Conservation (phyloP, 1,140 invertebrate genomes). For the Trichoplusia ni region DNA sequence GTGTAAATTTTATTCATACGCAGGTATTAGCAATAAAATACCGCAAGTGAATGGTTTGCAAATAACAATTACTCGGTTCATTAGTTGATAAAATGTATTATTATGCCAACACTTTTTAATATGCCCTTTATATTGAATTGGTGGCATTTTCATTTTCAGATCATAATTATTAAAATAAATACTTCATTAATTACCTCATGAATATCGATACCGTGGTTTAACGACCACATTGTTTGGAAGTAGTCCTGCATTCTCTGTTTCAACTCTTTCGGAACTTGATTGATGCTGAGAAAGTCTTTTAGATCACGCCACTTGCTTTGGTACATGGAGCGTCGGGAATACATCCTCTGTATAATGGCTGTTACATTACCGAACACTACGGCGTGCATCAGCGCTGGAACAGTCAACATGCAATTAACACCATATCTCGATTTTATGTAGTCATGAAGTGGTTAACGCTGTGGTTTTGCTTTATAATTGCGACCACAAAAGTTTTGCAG, state of each 20-base stretch:
- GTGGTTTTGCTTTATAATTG: background rate
- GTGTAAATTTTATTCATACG: too few relatives aligned
- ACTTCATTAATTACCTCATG: slow-evolving; percentile 87
- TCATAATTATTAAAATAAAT: too few relatives aligned
- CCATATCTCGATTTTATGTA: background rate
- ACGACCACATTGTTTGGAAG: slow-evolving; percentile 99
- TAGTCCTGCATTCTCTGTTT: slow-evolving; percentile 99
- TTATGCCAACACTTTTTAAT: too few relatives aligned
- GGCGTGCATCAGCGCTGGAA: slow-evolving; percentile 97
- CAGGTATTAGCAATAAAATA: too few relatives aligned
- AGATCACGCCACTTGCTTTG: slow-evolving; percentile 98
- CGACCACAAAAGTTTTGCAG: background rate
- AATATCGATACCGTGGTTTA: slow-evolving; percentile 99
- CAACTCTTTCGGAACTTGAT: slow-evolving; percentile 97
- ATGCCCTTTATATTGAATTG: too few relatives aligned
- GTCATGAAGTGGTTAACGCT: background rate
- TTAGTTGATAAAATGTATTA: too few relatives aligned
- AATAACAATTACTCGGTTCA: too few relatives aligned
- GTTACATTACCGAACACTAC: slow-evolving; percentile 99
- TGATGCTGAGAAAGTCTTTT: slow-evolving; percentile 98
- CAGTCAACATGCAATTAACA: slow-evolving; percentile 7
- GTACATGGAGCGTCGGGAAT: slow-evolving; percentile 97
- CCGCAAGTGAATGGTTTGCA: too few relatives aligned
- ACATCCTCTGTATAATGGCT: slow-evolving; percentile 99
- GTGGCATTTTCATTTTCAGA: too few relatives aligned